Base-by-base conservation (phyloP, 2,888 invertebrate genomes). In the Ophioninae sp. region DNA sequence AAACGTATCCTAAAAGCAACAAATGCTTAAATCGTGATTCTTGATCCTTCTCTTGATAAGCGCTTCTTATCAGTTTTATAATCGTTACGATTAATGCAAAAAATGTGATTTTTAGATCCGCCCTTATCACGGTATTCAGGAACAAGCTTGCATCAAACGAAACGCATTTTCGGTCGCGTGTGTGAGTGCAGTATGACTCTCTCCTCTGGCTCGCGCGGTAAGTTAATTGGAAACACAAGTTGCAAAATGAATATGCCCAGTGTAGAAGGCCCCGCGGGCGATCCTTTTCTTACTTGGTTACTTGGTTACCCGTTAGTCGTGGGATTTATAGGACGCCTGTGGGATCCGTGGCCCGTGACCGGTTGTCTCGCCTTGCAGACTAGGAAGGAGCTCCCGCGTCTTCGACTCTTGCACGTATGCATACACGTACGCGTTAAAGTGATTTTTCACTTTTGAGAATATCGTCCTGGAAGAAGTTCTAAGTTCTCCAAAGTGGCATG, bases 311-410 rank as follows among this genome's bases (percentile, higher is more conserved):
- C 87, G 87, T 87, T 87, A 87, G 83, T 85, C 86, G 69, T 79
- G 85, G 87, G 87, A 87, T 87, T 87, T 87, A 87, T 87, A 83
- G 87, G 80, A 78, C 79, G 87, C 87, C 86, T 85, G 86, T 87
- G 86, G 86, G 85, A 87, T 87, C 85, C 81, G 79, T 75, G 85
- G 84, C 84, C 84, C 82, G 86, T 86, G 87, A 87, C 87, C 87
- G 87, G 87, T 87, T 87, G 87, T 86, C 85, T 84, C 79, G 79
- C 84, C 81, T 77, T 71, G 80, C 0, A 67, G 63, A 77, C 73
- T 74, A 74, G 74, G 74, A 74, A 74, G 74, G 51, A 74, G 41
- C 74, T 64, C 61, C 61, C 23, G 64, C 39, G 37, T 39, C 37
- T 22, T 13, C 67, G 41, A 17, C 44, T 61, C 30, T 23, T 64